phyloP scores from a whole-genome alignment of 2,797 vertebrate genomes.

The Typhlichthys subterraneus region DNA sequence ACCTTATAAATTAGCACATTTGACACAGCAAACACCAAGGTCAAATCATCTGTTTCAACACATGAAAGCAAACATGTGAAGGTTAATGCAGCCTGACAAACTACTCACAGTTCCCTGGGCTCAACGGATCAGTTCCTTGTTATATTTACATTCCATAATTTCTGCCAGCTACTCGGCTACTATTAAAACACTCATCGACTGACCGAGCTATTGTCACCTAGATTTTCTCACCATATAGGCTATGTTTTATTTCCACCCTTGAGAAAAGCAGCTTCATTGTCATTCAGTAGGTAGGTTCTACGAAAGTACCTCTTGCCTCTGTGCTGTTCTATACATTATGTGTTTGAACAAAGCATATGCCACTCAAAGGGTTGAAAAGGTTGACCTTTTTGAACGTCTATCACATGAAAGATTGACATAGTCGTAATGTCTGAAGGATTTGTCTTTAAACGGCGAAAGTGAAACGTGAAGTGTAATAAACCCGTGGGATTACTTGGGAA shows the following conservation, averaged over 20 bases:
- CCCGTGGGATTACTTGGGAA: constrained; percentile 39
- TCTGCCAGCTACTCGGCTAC: constrained; percentile 72
- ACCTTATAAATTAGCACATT: constrained; percentile 69
- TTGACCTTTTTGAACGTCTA: constrained; percentile 6
- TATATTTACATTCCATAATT: constrained; percentile 79
- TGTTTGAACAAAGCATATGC: constrained; percentile 19
- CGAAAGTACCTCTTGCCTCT: constrained; percentile 39
- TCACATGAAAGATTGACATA: constrained; percentile 16
- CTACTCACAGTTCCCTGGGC: constrained; percentile 64
- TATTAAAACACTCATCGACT: constrained; percentile 57
- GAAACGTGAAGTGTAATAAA: not conserved
- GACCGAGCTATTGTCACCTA: constrained; percentile 51
- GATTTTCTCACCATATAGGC: constrained; percentile 33
- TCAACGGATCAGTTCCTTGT: constrained; percentile 65
- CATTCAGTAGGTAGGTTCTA: constrained; percentile 55
- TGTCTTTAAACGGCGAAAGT: not conserved
- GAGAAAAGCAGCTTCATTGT: constrained; percentile 42
- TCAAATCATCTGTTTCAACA: constrained; percentile 66
- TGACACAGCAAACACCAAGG: constrained; percentile 59
- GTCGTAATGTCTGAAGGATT: constrained; percentile 3
- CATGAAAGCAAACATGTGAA: constrained; percentile 75
- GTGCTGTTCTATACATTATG: constrained; percentile 15
- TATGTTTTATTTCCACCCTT: constrained; percentile 39
- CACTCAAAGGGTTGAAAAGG: not conserved
- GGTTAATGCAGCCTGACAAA: constrained; percentile 80